These are phyloP conservation scores for Paragorgia papillata DNA, from an alignment of 92 coral and sea anemone species.

Conservation along the genomic window DNA sequence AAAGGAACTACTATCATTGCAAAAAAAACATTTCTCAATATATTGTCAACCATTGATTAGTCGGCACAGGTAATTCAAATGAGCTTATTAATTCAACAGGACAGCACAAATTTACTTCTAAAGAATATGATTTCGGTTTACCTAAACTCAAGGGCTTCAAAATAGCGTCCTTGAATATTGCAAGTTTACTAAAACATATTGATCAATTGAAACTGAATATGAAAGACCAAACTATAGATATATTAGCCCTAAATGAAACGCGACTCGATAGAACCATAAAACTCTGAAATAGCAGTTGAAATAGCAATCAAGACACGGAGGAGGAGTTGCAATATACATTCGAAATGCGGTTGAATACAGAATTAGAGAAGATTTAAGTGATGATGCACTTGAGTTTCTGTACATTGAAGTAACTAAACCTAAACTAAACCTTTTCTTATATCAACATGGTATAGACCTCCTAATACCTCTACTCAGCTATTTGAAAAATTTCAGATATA, in stretches of 20 bases:
- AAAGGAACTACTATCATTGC: conserved; percentile 8
- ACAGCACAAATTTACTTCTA: not conserved
- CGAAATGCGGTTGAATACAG: conserved; percentile 29
- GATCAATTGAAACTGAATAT: not conserved
- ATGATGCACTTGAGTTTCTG: conserved; percentile 43
- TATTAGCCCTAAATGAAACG: conserved; percentile 4
- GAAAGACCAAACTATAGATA: not conserved
- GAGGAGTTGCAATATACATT: conserved; percentile 48
- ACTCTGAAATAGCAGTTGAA: not conserved
- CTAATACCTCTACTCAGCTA: conserved; percentile 32
- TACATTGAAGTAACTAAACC: conserved; percentile 41
- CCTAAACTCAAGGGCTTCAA: conserved; percentile 35
- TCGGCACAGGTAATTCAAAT: not conserved
- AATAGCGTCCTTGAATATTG: conserved; percentile 30
- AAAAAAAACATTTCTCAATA: not conserved
- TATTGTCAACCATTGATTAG: not conserved
- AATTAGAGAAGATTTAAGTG: conserved; percentile 37
- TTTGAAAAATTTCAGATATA: conserved; percentile 12
- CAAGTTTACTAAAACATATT: conserved; percentile 31
- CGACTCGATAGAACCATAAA: conserved; percentile 5
- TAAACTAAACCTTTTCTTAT: conserved; percentile 49
- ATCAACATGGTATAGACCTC: conserved; percentile 50
- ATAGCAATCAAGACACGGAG: conserved; percentile 30
- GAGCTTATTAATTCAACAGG: not conserved
- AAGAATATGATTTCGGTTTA: not conserved